These are phyloP conservation scores for Crenichthys baileyi DNA, from an alignment of 2,797 vertebrate genomes.

Conservation along the genomic window DNA sequence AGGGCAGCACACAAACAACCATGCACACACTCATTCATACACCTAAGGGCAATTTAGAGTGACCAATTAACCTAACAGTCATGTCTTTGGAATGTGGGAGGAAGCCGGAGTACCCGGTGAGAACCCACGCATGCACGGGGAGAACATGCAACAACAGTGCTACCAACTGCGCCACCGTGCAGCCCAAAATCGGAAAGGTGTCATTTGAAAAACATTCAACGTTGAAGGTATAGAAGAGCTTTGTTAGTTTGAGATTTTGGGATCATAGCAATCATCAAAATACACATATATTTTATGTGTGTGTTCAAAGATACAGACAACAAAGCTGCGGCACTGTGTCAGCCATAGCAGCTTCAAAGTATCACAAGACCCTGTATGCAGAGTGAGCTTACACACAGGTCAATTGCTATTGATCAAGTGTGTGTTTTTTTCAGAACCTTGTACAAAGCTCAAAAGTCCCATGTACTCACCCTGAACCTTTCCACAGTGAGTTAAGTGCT, in stretches of 20 bases:
- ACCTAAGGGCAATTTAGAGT: no score
- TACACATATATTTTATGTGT: background rate
- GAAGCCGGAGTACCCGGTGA: no score
- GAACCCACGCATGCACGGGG: no score
- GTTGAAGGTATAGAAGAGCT: background rate
- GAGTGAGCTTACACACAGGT: conserved; percentile 45
- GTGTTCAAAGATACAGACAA: background rate
- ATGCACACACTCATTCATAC: background rate
- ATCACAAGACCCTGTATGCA: conserved; percentile 48
- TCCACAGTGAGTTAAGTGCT: conserved; percentile 52
- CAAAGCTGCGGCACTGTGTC: conserved; percentile 14
- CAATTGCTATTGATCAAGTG: conserved; percentile 55
- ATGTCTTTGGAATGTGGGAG: no score
- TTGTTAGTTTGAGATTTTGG: background rate
- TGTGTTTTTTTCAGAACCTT: conserved; percentile 23
- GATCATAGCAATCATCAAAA: background rate
- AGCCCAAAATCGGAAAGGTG: background rate
- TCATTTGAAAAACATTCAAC: background rate
- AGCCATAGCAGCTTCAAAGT: conserved; percentile 20
- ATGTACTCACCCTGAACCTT: conserved; percentile 49
- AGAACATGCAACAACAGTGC: no score
- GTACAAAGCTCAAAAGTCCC: conserved; percentile 61
- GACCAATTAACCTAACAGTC: no score
- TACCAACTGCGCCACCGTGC: no score
- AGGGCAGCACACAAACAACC: no score